These are phyloP conservation scores for Synanthedon myopaeformis DNA, from an alignment of 2,888 invertebrate genomes.

Conservation along the genomic window DNA sequence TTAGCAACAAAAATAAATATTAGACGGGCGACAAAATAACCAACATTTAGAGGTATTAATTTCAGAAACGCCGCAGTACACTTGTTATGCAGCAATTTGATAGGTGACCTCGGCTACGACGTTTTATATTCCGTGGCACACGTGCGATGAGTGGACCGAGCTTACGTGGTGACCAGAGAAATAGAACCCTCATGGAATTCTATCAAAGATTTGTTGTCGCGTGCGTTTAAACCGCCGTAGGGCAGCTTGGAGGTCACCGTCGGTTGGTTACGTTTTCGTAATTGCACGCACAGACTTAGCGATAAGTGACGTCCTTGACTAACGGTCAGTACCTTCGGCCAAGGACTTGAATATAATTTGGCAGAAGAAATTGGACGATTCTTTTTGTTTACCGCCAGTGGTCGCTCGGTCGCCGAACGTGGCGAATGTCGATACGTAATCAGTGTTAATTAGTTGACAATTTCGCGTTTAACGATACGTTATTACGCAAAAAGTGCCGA, in stretches of 20 bases:
- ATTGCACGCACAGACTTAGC: constrained; percentile 48
- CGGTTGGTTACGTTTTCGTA: constrained; percentile 26
- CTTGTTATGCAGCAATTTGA: constrained; percentile 64
- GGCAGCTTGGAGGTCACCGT: constrained; percentile 19
- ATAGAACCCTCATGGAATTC: constrained; percentile 19
- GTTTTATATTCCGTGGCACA: constrained; percentile 28
- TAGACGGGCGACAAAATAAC: constrained; percentile 30
- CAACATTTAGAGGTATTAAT: constrained; percentile 47
- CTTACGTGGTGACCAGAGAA: constrained; percentile 15
- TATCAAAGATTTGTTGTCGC: constrained; percentile 11
- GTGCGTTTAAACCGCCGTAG: constrained; percentile 20
- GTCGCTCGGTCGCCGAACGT: constrained; percentile 27
- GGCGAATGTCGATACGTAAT: constrained; percentile 21
- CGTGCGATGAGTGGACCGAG: constrained; percentile 28
- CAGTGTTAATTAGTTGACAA: constrained; percentile 23
- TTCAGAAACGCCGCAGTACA: constrained; percentile 61
- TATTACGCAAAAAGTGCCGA: constrained; percentile 48
- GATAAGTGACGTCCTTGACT: constrained; percentile 51
- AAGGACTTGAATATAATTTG: constrained; percentile 56
- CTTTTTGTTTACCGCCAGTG: constrained; percentile 49
- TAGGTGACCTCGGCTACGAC: constrained; percentile 51
- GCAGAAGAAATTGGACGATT: constrained; percentile 20
- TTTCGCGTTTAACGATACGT: constrained; percentile 51
- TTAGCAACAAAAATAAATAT: constrained; percentile 17
- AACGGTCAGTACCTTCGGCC: constrained; percentile 50